Evolutionary conservation across 2,888 invertebrate genomes (phyloP), one percentile per base, ranked within the genome.

Genomic region (Parnassius glacialis): DNA sequence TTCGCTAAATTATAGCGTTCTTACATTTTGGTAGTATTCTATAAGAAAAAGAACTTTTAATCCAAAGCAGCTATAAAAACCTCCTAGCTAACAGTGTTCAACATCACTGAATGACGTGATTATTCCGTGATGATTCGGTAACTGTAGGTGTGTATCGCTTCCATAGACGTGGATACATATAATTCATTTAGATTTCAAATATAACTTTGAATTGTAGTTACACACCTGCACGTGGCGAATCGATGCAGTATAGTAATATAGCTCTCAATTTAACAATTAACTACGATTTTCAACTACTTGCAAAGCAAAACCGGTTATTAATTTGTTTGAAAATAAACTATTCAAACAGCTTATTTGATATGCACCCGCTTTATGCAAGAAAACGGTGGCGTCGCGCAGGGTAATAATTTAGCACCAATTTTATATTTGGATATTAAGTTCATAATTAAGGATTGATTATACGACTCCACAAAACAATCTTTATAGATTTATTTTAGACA

Each of bases 251-350:
- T 13, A 13, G 45, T 9, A 51, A 55, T 51, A 48, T 47, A 7
- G n/a, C 13, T 25, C n/a, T 7, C 34, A 9, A 20, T 48, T 43
- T 13, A 52, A 12, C 42, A 53, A 58, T 34, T 57, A 50, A n/a
- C 3, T 25, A 34, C 2, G 11, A 25, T 25, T 42, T 12, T 10
- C 10, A 1, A 50, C 55, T 50, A 52, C 5, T 57, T 16, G 11
- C 43, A 16, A 1, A 48, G 45, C 34, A 44, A 13, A 62, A 53
- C 58, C n/a, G 53, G 53, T 62, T 52, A 9, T 3, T 54, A 43
- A 43, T 54, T 58, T 54, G 13, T 58, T 54, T 58, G 62, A 58
- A 57, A 25, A 16, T 57, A 13, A 58, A 50, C 53, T 58, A 54
- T 48, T 54, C 42, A 44, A 54, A 52, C 10, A 57, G 34, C 20